These are phyloP conservation scores for Polymixis flavicincta DNA, from an alignment of 2,888 invertebrate genomes.

Conservation along the genomic window DNA sequence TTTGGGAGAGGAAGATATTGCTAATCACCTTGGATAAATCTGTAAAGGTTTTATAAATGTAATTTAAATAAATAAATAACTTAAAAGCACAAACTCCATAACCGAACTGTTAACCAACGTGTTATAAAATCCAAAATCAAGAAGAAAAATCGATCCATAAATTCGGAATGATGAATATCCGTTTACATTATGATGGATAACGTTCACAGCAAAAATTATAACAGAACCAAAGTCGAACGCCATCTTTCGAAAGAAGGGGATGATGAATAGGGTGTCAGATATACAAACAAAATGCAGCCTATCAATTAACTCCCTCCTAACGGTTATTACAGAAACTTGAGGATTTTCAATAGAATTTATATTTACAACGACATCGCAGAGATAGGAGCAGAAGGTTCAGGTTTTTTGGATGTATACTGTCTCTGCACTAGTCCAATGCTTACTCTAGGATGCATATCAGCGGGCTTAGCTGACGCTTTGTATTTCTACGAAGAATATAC, in stretches of 20 bases:
- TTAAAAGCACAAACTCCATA: slow-evolving; percentile 2
- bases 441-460: too few relatives aligned
- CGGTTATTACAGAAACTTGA: slow-evolving; percentile 70
- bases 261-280: slow-evolving; percentile 85
- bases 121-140: neutral
- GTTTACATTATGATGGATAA: slow-evolving; percentile 61
- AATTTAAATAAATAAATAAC: too few relatives aligned
- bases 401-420: too few relatives aligned
- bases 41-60: too few relatives aligned
- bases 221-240: slow-evolving; percentile 43
- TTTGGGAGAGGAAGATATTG: too few relatives aligned
- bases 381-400: slow-evolving; percentile 19
- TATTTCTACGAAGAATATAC: too few relatives aligned
- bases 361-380: neutral
- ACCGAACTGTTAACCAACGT: neutral
- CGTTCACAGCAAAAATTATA: slow-evolving; percentile 60
- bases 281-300: slow-evolving; percentile 83
- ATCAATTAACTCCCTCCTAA: slow-evolving; percentile 74
- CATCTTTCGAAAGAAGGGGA: slow-evolving; percentile 64
- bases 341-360: slow-evolving; percentile 57
- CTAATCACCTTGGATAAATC: too few relatives aligned
- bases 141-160: slow-evolving; percentile 44
- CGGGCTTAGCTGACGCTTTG: too few relatives aligned
- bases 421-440: too few relatives aligned
- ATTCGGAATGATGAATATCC: slow-evolving; percentile 47